These are phyloP conservation scores for Amblyteles armatorius DNA, from an alignment of 2,888 invertebrate species.

Conservation along the genomic window DNA sequence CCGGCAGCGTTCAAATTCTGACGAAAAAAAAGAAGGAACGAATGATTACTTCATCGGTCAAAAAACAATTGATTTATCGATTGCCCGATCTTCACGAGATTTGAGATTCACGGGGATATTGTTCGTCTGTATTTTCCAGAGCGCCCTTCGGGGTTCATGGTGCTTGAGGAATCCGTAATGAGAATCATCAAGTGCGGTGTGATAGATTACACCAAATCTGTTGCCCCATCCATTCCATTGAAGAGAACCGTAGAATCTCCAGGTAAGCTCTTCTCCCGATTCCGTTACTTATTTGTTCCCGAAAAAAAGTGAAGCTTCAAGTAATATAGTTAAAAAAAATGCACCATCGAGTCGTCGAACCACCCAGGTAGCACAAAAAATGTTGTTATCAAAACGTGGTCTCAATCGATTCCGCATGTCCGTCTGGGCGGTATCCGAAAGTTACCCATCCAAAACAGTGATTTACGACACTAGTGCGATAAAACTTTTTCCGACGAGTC, in stretches of 20 bases:
- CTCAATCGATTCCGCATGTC: no score
- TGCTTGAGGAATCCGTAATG: slow-evolving; percentile 81
- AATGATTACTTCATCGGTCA: not conserved
- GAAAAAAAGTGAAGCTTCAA: slow-evolving; percentile 9
- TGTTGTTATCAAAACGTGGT: not conserved
- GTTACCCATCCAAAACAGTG: no score
- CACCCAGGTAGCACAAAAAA: not conserved
- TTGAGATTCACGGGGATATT: slow-evolving; percentile 30
- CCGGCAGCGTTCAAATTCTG: slow-evolving; percentile 73
- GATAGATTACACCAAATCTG: slow-evolving; percentile 71
- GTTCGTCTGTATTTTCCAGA: slow-evolving; percentile 76
- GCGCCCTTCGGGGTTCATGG: slow-evolving; percentile 82
- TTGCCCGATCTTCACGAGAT: not conserved
- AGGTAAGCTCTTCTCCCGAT: slow-evolving; percentile 73
- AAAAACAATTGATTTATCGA: not conserved
- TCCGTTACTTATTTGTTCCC: not conserved
- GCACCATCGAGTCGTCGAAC: not conserved
- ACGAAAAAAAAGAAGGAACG: slow-evolving; percentile 59
- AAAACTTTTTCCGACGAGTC: no score
- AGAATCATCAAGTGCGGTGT: slow-evolving; percentile 75
- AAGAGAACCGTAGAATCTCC: slow-evolving; percentile 70
- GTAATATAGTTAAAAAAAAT: not conserved
- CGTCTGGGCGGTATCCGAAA: no score
- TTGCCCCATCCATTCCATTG: slow-evolving; percentile 52
- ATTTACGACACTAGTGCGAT: no score